Evolutionary conservation across 2,113 vertebrate species (phyloP).

Genomic region (Corythornis vintsioides): DNA sequence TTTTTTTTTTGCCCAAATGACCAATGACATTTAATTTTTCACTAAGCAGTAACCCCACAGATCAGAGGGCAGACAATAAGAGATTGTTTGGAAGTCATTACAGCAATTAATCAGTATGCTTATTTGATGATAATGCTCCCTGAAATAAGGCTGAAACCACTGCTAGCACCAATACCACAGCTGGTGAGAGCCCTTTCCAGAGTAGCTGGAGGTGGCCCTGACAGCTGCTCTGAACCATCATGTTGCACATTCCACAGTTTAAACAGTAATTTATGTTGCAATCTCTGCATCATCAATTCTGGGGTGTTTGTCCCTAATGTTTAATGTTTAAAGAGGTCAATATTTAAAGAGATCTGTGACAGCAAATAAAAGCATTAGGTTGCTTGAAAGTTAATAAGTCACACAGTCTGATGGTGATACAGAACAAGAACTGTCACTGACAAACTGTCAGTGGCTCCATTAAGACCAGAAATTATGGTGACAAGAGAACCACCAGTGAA

Average conservation of each 20-base stretch:
- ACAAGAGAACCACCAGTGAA: background rate
- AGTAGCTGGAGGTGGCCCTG: background rate
- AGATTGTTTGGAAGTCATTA: background rate
- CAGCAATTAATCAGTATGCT: background rate
- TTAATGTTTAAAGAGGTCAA: constrained; percentile 69
- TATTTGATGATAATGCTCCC: background rate
- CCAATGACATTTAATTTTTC: background rate
- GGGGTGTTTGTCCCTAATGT: constrained; percentile 53
- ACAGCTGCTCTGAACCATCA: constrained; percentile 50
- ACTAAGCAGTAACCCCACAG: background rate
- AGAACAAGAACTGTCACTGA: constrained; percentile 15
- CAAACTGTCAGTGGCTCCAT: background rate
- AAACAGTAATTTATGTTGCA: constrained; percentile 73
- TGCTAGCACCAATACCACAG: background rate
- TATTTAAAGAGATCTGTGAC: constrained; percentile 60
- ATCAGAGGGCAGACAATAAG: background rate
- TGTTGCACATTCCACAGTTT: constrained; percentile 64
- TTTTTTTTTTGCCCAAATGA: background rate
- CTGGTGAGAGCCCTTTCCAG: background rate
- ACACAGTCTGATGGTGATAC: background rate
- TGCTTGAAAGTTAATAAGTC: constrained; percentile 65
- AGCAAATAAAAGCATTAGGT: constrained; percentile 45
- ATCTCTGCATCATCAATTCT: constrained; percentile 50
- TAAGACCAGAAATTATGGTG: background rate
- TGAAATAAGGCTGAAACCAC: background rate